phyloP scores from a whole-genome alignment of 2,888 invertebrate species.

The Timema cristinae region DNA sequence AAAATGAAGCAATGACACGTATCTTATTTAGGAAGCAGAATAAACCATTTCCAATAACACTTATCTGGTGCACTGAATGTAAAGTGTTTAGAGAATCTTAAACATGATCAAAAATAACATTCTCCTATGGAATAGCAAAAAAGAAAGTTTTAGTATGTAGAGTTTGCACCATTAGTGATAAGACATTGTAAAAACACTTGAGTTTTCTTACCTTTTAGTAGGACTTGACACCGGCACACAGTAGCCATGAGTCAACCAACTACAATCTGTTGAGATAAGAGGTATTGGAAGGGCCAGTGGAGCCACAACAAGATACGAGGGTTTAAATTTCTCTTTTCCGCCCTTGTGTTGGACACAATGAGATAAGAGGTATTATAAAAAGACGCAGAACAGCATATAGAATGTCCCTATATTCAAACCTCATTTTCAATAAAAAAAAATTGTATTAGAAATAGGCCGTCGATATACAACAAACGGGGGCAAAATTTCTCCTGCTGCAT shows the following conservation, averaged over 20 bases:
- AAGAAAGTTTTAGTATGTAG: not conserved
- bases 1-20: not conserved
- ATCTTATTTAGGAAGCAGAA: not conserved
- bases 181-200: not conserved
- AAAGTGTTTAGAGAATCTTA: not conserved
- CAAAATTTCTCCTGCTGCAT: no score
- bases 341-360: not conserved
- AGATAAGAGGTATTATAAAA: not conserved
- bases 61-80: not conserved
- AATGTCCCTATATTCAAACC: not conserved
- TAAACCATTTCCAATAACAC: not conserved
- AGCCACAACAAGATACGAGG: slow-evolving; percentile 9
- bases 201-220: slow-evolving; percentile 5
- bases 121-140: not conserved
- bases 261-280: not conserved
- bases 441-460: not conserved
- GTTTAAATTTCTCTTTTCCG: not conserved
- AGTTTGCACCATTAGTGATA: not conserved
- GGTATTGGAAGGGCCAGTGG: slow-evolving; percentile 9
- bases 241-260: not conserved
- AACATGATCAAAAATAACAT: not conserved
- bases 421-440: not conserved
- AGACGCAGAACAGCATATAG: not conserved
- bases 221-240: not conserved
- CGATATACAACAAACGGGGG: no score